Evolutionary conservation across 2,113 vertebrate genomes (phyloP).

Genomic region (Catharus minimus): DNA sequence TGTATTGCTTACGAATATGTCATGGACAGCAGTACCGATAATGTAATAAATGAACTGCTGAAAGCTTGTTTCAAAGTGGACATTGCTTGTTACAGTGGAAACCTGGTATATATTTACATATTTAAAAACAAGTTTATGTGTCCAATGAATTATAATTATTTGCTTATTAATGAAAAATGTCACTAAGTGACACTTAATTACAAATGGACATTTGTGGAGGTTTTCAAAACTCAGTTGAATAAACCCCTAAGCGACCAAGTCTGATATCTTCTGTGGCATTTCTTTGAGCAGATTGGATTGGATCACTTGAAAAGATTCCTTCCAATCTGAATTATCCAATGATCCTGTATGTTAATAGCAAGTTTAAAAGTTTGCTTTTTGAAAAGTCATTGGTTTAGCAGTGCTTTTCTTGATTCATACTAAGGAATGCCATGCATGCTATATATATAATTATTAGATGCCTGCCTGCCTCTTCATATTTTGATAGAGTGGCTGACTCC

Average conservation of each 20-base stretch:
- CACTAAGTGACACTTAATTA: neutral
- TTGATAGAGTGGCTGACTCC: neutral
- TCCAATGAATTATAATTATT: neutral
- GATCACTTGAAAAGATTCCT: neutral
- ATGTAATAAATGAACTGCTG: neutral
- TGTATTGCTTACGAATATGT: neutral
- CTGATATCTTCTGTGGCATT: neutral
- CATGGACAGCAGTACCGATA: neutral
- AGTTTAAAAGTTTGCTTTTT: neutral
- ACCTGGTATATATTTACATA: neutral
- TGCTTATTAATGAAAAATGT: neutral
- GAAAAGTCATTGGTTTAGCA: neutral
- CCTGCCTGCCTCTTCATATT: neutral
- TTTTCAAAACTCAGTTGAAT: neutral
- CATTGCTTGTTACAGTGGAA: neutral
- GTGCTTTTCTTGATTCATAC: neutral
- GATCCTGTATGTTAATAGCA: neutral
- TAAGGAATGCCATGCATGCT: neutral
- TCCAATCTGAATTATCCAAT: neutral
- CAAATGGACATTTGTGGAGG: neutral
- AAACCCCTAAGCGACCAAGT: accelerated
- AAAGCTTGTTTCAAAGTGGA: neutral
- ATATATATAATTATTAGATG: neutral
- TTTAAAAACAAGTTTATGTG: neutral
- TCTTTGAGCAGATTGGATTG: neutral